phyloP scores from a whole-genome alignment of 2,797 vertebrate genomes.

The Cyclura pinguis region DNA sequence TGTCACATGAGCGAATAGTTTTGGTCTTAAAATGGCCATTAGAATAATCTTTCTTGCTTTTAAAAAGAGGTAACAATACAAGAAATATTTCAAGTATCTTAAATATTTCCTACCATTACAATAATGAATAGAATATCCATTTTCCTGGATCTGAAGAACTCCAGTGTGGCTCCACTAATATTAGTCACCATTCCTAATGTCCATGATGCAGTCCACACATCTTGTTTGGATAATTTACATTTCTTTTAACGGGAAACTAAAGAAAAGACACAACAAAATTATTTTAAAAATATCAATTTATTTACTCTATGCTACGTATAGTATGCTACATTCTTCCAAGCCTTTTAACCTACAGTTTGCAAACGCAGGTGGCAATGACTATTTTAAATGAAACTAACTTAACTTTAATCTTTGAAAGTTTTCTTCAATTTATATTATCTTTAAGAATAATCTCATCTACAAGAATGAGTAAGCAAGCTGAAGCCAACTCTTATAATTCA shows the following conservation, averaged over 20 bases:
- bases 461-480: neutral
- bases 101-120: slow-evolving; percentile 61
- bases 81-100: neutral
- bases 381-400: neutral
- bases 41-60: neutral
- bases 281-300: slow-evolving; percentile 6
- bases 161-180: slow-evolving; percentile 38
- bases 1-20: too few relatives aligned
- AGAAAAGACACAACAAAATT: slow-evolving; percentile 54
- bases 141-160: slow-evolving; percentile 48
- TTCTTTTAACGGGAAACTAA: slow-evolving; percentile 63
- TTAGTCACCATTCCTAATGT: slow-evolving; percentile 50
- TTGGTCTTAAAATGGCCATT: neutral
- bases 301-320: neutral
- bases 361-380: neutral
- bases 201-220: slow-evolving; percentile 57
- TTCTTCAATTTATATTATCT: neutral
- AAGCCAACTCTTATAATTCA: too few relatives aligned
- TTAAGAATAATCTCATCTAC: neutral
- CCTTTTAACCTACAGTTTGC: neutral
- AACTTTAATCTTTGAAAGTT: neutral
- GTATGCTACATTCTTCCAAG: too few relatives aligned
- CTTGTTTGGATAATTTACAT: slow-evolving; percentile 50
- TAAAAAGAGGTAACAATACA: neutral
- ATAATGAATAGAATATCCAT: slow-evolving; percentile 56